Percentiles rank a stretch among this genome's conserved stretches.
Evolutionary conservation across 2,113 vertebrate species (phyloP).

Genomic region (Actenoides lindsayi): DNA sequence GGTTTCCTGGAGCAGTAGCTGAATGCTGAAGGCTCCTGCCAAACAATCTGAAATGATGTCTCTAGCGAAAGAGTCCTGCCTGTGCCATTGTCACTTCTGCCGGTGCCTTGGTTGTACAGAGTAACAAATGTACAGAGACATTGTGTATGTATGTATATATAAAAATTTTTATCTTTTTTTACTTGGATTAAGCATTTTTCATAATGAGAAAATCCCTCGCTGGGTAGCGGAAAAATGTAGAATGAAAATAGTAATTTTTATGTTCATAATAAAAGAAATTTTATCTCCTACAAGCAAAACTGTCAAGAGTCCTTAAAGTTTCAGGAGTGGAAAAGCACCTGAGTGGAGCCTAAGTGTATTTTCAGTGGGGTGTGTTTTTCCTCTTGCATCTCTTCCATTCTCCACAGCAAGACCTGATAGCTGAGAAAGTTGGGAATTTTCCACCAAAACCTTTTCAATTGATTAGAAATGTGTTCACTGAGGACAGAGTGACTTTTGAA

Average conservation of each 20-base stretch:
- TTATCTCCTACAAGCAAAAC: not conserved
- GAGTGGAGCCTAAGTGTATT: not conserved
- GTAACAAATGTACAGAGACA: constrained; percentile 29
- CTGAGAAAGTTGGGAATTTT: not conserved
- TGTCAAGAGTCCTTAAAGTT: not conserved
- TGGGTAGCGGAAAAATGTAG: not conserved
- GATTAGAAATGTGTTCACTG: not conserved
- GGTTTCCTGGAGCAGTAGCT: not conserved
- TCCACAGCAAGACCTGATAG: not conserved
- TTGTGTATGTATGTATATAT: constrained; percentile 34
- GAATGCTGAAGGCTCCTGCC: not conserved
- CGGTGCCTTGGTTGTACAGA: constrained; percentile 54
- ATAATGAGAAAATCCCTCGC: not conserved
- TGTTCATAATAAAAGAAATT: constrained; percentile 52
- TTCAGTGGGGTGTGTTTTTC: not conserved
- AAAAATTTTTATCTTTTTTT: constrained; percentile 13
- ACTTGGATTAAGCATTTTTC: not conserved
- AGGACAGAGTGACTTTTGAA: not conserved
- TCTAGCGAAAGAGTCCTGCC: not conserved
- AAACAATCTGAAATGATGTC: not conserved
- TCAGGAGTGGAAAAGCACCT: not conserved
- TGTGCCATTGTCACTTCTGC: constrained; percentile 19
- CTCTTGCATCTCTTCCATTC: not conserved
- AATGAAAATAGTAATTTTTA: constrained; percentile 13
- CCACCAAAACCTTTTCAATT: not conserved